Base-by-base conservation (phyloP, 2,113 vertebrate genomes). In the Stictonetta naevosa region DNA sequence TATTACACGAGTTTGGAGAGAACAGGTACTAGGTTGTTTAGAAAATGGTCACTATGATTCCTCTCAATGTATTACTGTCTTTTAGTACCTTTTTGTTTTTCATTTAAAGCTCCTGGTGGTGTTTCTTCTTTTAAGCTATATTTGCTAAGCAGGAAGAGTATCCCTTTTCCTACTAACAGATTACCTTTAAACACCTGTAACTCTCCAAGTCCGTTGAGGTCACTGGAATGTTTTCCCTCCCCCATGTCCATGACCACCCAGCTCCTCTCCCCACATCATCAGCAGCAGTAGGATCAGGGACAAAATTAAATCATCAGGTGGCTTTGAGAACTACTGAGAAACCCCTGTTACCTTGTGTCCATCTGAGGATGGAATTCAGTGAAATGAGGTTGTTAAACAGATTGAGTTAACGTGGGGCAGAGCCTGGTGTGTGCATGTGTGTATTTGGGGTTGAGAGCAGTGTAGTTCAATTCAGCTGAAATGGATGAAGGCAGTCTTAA, bases 391-490 rank as follows among this genome's bases (percentile, higher is more conserved):
- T 74, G 50, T 86, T 88, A 82, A 72, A 52, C 15, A 25, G 42
- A 71, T 29, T 2, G 58, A 83, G 50, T 81, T 78, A 84, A 42
- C 29, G 3, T 38, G 53, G 76, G 73, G 52, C 72, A 92, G 77
- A 77, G 17, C 68, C 68, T 3, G 0, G 2, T 6, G 16, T 16
- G 31, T 38, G 38, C 6, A 1, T 10, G 7, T 1, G 6, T 12
- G 23, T 5, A 1, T 82, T 40, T 75, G 81, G 81, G 50, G 63
- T 56, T 33, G 21, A 71, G 33, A 40, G 46, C 59, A 31, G 28
- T 16, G 18, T 25, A 28, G 62, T 48, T 86, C 1, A 5, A 28
- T 56, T 88, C 34, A 72, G 53, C 29, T 46, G 52, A 75, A 90
- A 92, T 60, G 53, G 86, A 79, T 53, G 26, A 60, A 84, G 60